Evolutionary conservation across 2,113 vertebrate genomes (phyloP).

Genomic region (Phrynosoma platyrhinos): DNA sequence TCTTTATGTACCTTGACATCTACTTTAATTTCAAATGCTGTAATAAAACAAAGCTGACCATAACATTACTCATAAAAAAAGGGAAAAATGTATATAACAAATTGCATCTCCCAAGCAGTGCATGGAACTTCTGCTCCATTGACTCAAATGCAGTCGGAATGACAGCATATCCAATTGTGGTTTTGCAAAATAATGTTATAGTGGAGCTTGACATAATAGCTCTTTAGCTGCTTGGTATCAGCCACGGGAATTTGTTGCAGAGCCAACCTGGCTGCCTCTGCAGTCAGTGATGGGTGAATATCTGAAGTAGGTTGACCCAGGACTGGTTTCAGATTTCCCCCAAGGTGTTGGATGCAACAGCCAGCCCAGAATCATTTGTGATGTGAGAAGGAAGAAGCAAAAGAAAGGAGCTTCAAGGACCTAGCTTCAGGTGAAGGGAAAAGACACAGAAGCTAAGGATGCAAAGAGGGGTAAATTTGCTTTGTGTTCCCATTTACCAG

Average conservation of each 20-base stretch:
- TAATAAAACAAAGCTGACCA: conserved; percentile 6
- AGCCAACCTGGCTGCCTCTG: not conserved
- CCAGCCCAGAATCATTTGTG: not conserved
- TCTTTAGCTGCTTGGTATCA: not conserved
- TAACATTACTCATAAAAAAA: not conserved
- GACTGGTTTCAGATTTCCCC: not conserved
- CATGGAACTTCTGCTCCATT: not conserved
- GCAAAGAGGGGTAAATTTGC: too few relatives aligned
- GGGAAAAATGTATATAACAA: not conserved
- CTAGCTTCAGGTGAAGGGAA: not conserved
- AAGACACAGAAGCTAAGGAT: not conserved
- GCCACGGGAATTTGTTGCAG: conserved; percentile 9
- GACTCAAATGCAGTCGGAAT: conserved; percentile 14
- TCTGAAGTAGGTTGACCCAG: not conserved
- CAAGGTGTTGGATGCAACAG: not conserved
- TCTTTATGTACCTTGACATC: not conserved
- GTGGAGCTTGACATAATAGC: not conserved
- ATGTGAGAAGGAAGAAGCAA: not conserved
- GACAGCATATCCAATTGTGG: conserved; percentile 27
- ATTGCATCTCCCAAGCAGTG: not conserved
- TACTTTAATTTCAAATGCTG: not conserved
- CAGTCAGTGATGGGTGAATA: not conserved
- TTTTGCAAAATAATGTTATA: conserved; percentile 23
- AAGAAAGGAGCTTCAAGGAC: not conserved
- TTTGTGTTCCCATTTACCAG: not conserved